Conservation (phyloP, 2,888 invertebrate species). For the Lordiphosa andalusiaca region DNA sequence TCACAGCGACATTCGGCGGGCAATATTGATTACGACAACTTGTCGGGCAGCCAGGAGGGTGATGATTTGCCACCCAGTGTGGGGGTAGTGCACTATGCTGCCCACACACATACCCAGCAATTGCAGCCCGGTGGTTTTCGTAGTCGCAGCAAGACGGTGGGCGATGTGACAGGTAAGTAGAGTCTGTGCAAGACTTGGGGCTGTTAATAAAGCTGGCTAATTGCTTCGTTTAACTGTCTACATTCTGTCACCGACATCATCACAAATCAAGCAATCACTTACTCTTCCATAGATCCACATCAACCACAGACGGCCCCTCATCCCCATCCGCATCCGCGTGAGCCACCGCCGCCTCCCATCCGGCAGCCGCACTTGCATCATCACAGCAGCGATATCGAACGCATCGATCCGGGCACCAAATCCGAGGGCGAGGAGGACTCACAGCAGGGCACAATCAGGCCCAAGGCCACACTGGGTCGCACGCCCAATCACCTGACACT, state of each 20-base stretch:
- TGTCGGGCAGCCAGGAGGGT: constrained; percentile 88
- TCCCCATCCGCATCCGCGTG: constrained; percentile 69
- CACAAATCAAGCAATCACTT: constrained; percentile 63
- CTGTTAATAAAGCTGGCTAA: constrained; percentile 18
- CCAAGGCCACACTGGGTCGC: constrained; percentile 87
- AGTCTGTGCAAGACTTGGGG: background rate
- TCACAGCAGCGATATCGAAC: constrained; percentile 81
- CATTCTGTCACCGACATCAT: constrained; percentile 11
- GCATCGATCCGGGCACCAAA: constrained; percentile 87
- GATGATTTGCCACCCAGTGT: constrained; percentile 82
- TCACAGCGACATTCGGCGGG: constrained; percentile 91
- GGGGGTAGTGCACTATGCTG: constrained; percentile 57
- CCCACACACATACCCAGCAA: constrained; percentile 77
- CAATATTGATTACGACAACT: constrained; percentile 91
- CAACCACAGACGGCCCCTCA: constrained; percentile 40
- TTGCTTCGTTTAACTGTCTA: background rate
- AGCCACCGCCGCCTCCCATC: constrained; percentile 71
- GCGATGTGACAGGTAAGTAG: constrained; percentile 87
- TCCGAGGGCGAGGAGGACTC: constrained; percentile 92
- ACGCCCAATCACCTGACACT: constrained; percentile 96
- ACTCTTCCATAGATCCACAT: constrained; percentile 76
- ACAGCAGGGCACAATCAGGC: constrained; percentile 85
- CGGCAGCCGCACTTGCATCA: constrained; percentile 80
- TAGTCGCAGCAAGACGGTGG: constrained; percentile 94
- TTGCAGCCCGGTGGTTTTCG: constrained; percentile 83